Base-by-base conservation (phyloP, 2,113 vertebrate genomes). In the Psilopsiagon aurifrons region DNA sequence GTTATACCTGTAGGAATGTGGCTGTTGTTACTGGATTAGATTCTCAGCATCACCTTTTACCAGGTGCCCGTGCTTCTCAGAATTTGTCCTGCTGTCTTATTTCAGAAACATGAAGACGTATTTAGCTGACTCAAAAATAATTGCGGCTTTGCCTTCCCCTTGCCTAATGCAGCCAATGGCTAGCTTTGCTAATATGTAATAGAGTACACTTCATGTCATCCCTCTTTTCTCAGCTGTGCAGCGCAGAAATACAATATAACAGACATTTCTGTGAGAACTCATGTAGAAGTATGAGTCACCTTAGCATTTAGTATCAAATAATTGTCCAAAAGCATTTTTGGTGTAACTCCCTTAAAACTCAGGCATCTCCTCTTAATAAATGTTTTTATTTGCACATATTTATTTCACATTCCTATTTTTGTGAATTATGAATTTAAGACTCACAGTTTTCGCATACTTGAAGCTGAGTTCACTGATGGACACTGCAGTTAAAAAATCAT, bases 261-360 rank as follows among this genome's bases (percentile, higher is more conserved):
- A 75, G 81, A 84, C 17, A 59, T 94, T 88, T 84, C 69, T 70
- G 16, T 87, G 60, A 95, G 87, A 94, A 90, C 13, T 70, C 43
- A 11, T 15, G 13, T 74, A 85, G 83, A 94, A 90, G 51, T 66
- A 90, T 10, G 7, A 92, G 57, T 95, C 90, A 37, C 17, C 63
- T 64, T 66, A 94, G 52, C 35, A 93, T 87, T 81, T 83, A 67
- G 28, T 28, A 4, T 23, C 62, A 83, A 78, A 91, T 69, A 86
- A 83, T n/a, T 66, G 55, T 19, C 20, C 29, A 90, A 33, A 77
- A 70, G 7, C 17, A 37, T 80, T 60, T 46, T 76, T 43, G n/a
- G 10, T 83, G 22, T 54, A 75, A 59, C 27, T 57, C 80, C 39
- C 14, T 64, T 71, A n/a, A 83, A 83, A 83, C 59, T n/a, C 28